A percentile compares a stretch with the other conserved stretches of the same genome.
phyloP scores from a whole-genome alignment of 2,797 vertebrate species.

The Tachyglossus aculeatus region DNA sequence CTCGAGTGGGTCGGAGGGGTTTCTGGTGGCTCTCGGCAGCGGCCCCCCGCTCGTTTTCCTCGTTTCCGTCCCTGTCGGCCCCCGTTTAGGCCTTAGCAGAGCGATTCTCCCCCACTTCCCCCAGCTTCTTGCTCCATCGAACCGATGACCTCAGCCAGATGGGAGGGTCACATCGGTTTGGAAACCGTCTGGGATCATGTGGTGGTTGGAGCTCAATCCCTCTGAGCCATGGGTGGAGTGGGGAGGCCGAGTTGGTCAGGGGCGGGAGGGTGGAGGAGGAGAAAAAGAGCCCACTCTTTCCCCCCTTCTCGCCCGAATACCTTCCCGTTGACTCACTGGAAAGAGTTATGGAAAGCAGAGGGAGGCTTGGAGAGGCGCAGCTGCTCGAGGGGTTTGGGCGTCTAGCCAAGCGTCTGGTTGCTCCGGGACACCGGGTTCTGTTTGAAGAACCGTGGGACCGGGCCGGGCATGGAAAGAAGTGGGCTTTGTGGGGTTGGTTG shows the following conservation, averaged over 20 bases:
- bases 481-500: no score
- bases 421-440: background rate
- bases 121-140: constrained; percentile 10
- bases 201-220: constrained; percentile 42
- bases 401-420: constrained; percentile 8
- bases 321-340: constrained; percentile 71
- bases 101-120: background rate
- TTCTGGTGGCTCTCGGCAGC: background rate
- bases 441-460: background rate
- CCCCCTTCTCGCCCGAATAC: constrained; percentile 55
- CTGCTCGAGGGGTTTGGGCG: constrained; percentile 33
- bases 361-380: constrained; percentile 21
- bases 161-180: constrained; percentile 59
- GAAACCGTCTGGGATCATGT: constrained; percentile 48
- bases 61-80: background rate
- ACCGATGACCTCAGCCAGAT: constrained; percentile 59
- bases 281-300: constrained; percentile 43
- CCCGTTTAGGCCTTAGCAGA: constrained; percentile 9
- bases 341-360: constrained; percentile 60
- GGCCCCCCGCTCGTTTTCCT: constrained; percentile 3
- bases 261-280: constrained; percentile 11
- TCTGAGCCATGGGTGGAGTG: constrained; percentile 46
- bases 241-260: no score
- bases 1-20: background rate
- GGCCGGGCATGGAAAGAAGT: no score